Evolutionary conservation across 2,797 vertebrate genomes (phyloP).

Genomic region (Oceanodroma leucorhoa): DNA sequence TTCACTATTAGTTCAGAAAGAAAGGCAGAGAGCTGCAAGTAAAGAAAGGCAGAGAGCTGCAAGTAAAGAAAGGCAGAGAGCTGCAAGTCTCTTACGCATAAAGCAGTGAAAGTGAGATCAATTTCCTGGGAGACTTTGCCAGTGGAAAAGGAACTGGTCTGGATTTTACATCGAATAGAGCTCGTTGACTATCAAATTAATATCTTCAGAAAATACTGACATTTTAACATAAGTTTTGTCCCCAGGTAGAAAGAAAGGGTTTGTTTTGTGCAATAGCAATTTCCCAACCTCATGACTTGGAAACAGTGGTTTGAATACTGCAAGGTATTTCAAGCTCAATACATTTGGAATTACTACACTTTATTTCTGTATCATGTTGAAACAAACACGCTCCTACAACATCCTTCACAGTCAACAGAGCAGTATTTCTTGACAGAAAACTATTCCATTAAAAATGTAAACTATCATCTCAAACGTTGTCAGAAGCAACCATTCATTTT

Average conservation of each 20-base stretch:
- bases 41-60: neutral
- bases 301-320: neutral
- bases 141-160: neutral
- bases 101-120: neutral
- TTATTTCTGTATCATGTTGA: neutral
- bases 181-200: neutral
- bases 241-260: neutral
- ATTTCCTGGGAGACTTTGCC: neutral
- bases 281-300: neutral
- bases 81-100: neutral
- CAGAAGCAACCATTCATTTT: neutral
- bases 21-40: neutral
- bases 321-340: neutral
- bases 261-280: neutral
- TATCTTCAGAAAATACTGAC: neutral
- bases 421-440: neutral
- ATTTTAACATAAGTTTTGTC: neutral
- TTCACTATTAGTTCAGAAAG: neutral
- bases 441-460: neutral
- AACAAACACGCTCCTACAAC: neutral
- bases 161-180: neutral
- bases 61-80: neutral
- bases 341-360: neutral
- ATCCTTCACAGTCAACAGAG: neutral
- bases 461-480: neutral